Base-by-base conservation (phyloP, 2,888 invertebrate genomes). In the Meghimatium bilineatum region DNA sequence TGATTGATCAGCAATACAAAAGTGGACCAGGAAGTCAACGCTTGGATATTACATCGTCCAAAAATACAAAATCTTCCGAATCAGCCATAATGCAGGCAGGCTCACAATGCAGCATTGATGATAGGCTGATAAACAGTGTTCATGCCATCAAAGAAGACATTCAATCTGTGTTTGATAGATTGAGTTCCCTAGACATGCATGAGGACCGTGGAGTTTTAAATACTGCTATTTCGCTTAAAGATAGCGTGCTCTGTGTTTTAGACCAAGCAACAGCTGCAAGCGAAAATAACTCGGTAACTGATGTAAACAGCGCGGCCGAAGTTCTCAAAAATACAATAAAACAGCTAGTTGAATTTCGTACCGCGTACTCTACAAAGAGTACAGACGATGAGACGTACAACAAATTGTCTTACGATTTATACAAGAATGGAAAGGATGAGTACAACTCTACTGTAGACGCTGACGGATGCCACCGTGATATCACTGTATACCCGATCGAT, bases 91-190 rank as follows among this genome's bases (percentile, higher is more conserved):
- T 44, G 32, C 17, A 2, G 1, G 10, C 5, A 20, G n/a, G 63
- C 8, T 14, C 77, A 3, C 38, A 44, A 5, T n/a, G 29, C 34
- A 66, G 38, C 20, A 10, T 49, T 29, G 67, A 78, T 10, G 78
- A 78, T 20, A 67, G 2, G 8, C 38, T 78, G 49, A 56, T 78
- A 20, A 66, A 17, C 23, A 78, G 66, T 17, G 78, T 63, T 1
- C 20, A 78, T 23, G 26, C 66, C 10, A 66, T 78, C 20, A 78
- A 78, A 29, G 66, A 66, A 29, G 63, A 78, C 44, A 63, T 78
- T 6, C 38, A 78, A 63, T 20, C n/a, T 20, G 66, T 67, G 5
- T 78, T 78, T n/a, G 78, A 66, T 8, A 44, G 49, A n/a, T 49
- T 78, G 44, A 66, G 63, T n/a, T 67, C 78, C 0, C 8, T 38